These are phyloP conservation scores for Drosophila suboccidentalis DNA, from an alignment of 2,888 invertebrate genomes.

Conservation along the genomic window DNA sequence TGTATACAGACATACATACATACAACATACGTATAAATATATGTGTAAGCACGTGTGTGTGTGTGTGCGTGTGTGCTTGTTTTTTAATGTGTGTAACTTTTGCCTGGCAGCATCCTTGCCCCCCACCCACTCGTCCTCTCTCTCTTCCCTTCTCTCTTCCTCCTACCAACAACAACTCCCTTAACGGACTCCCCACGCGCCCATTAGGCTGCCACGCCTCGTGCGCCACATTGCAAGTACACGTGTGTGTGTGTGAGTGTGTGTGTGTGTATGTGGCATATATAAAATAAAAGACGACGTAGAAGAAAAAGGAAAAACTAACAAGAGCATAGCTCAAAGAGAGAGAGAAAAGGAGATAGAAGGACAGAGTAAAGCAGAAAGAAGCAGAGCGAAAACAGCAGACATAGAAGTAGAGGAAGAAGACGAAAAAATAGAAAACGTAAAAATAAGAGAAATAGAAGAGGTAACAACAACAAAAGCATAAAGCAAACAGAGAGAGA, in stretches of 20 bases:
- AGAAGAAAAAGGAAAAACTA: conserved; percentile 32
- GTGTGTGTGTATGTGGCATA: conserved; percentile 34
- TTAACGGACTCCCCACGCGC: neutral
- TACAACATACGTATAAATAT: too few species aligned
- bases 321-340: conserved; percentile 18
- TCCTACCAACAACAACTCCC: neutral
- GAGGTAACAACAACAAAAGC: neutral
- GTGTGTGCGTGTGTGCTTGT: neutral
- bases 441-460: conserved; percentile 22
- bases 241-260: conserved; percentile 10
- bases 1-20: neutral
- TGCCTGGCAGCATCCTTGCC: conserved; percentile 47
- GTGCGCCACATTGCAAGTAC: conserved; percentile 54
- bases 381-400: neutral
- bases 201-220: conserved; percentile 52
- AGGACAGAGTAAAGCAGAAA: conserved; percentile 1
- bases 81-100: conserved; percentile 29
- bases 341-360: conserved; percentile 6
- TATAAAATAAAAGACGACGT: conserved; percentile 50
- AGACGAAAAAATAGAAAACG: neutral
- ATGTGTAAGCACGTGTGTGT: neutral
- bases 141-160: too few species aligned
- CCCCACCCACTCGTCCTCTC: too few species aligned
- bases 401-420: neutral
- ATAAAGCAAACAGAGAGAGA: neutral